Evolutionary conservation across 2,888 invertebrate species (phyloP), one percentile per base, ranked within the genome.

Genomic region (Patella depressa): DNA sequence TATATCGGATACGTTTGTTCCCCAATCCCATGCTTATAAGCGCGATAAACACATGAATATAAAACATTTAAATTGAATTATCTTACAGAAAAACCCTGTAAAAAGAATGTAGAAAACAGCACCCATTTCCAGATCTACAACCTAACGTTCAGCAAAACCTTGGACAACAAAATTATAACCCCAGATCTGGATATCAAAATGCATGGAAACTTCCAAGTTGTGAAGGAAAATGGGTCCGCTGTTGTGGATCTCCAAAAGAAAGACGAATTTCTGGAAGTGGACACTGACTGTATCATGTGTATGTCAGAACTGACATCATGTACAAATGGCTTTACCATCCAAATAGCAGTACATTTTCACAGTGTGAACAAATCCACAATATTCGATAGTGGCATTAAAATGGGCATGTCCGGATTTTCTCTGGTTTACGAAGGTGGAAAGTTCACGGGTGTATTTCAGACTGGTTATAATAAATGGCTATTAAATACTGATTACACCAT

Each of bases 211-310:
- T 75, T 80, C 2, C 19, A n/a, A 7, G 19, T 83, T 15, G 74
- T 77, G 34, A 53, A 54, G 55, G 59, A 29, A 65, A 59, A 69
- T 24, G 69, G 34, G 65, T 24, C 2, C 76, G 76, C 29, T 59
- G 73, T 73, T 7, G 69, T 83, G 9, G 65, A 78, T 15, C 72
- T 84, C n/a, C 78, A 78, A 70, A 78, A 75, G 12, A 78, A 45
- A 3, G 79, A 79, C 7, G 78, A 82, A 53, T 82, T 76, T 74
- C 14, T 84, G 9, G 80, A 81, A 55, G 24, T 84, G 7, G 75
- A 76, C 3, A 76, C 74, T n/a, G 53, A 59, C 3, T 76, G 76
- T 24, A 9, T 80, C 12, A 70, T 73, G 11, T 84, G 84, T 77
- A 34, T 82, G 0, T 53, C 71, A 24, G 73, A 76, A 59, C 69